Evolutionary conservation across 2,888 invertebrate species (phyloP).

Genomic region (Thysanoteuthis rhombus): DNA sequence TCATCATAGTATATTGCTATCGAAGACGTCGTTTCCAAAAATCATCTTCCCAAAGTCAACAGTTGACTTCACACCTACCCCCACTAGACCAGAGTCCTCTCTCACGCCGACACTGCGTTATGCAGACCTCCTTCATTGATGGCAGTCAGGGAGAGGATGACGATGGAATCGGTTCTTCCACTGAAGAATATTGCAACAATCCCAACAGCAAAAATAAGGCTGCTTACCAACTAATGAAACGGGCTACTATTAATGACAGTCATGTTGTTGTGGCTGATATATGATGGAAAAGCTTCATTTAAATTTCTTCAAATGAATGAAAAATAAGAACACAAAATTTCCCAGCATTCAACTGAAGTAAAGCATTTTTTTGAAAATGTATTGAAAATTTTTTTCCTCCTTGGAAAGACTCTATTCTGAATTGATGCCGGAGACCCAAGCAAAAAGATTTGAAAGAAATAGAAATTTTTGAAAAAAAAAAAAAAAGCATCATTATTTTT

Average conservation of each 20-base stretch:
- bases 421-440: neutral
- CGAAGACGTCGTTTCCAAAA: constrained; percentile 48
- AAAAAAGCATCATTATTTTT: neutral
- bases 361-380: constrained; percentile 1
- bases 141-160: constrained; percentile 34
- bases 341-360: neutral
- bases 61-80: constrained; percentile 42
- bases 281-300: constrained; percentile 15
- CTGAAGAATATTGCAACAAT: constrained; percentile 35
- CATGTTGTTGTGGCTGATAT: constrained; percentile 37
- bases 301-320: neutral
- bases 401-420: neutral
- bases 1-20: constrained; percentile 50
- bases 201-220: constrained; percentile 52
- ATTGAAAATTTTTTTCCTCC: neutral
- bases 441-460: neutral
- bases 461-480: no score
- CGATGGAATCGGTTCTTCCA: constrained; percentile 23
- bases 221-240: constrained; percentile 60
- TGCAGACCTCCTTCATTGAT: constrained; percentile 51
- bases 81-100: constrained; percentile 45
- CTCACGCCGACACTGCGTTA: constrained; percentile 51
- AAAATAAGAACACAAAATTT: neutral
- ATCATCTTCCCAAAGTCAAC: constrained; percentile 51
- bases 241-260: constrained; percentile 38